Base-by-base conservation (phyloP, 1,140 invertebrate genomes). In the Eueides isabella region DNA sequence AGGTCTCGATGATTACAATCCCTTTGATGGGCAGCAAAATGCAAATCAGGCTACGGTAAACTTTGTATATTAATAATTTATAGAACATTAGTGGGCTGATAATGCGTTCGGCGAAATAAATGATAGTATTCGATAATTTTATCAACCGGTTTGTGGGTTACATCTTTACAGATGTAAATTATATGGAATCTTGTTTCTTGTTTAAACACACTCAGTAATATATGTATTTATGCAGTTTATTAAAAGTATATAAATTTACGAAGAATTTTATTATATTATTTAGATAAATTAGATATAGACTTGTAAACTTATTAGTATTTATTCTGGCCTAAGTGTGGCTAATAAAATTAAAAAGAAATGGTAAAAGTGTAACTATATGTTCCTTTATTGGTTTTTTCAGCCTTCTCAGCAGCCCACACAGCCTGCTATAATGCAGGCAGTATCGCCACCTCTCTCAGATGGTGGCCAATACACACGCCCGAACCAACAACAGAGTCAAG, bases 1-100 rank as follows among this genome's bases (percentile, higher is more conserved):
- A 83, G 96, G 96, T 61, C 94, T 99, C 48, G 98, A 99, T 87
- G 98, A 99, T 86, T 99, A 98, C 91, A 98, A 98, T 94, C 98
- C 98, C 14, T 99, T 99, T 94, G 97, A 96, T 74, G 96, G 96
- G 68, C 95, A 96, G 84, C 90, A 90, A 82, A 91, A 89, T 88
- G 86, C 85, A 82, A 91, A 85, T 85, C 86, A 88, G 77, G 71
- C 87, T 80, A 87, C 85, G 85, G 88, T 92, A 87, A 84, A 68
- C 68, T 75, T 62, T 66, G 38, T 74, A 55, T 70, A 73, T 70
- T 73, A 73, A 63, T 73, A 67, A 67, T 71, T 67, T 74, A 33
- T 72, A 5, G 72, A 68, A n/a, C 62, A 75, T 75, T 73, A 70
- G 78, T 80, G 71, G 74, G 69, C 67, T 76, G 68, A 80, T 78